phyloP scores from a whole-genome alignment of 2,797 vertebrate species.

The Acanthurus tractus region DNA sequence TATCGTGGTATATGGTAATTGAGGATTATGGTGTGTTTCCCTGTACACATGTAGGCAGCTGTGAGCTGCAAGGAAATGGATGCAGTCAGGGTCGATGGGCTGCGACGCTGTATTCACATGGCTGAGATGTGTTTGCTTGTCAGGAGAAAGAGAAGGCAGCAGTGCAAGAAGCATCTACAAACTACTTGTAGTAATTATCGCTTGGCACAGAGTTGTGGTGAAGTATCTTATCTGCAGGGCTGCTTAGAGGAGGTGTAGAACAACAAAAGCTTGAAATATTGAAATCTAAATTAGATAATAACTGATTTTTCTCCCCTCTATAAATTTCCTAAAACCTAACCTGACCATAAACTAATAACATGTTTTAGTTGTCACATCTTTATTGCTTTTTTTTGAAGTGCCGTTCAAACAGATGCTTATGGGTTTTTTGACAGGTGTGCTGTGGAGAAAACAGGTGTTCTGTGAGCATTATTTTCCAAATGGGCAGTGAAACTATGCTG shows the following conservation, averaged over 20 bases:
- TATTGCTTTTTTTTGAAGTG: slow-evolving; percentile 43
- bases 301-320: neutral
- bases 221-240: slow-evolving; percentile 2
- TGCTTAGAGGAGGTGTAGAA: neutral
- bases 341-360: slow-evolving; percentile 5
- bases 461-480: slow-evolving; percentile 34
- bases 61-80: slow-evolving; percentile 60
- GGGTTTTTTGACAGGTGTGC: slow-evolving; percentile 21
- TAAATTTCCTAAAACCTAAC: neutral
- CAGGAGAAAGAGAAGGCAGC: slow-evolving; percentile 10
- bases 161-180: slow-evolving; percentile 4
- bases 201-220: slow-evolving; percentile 11
- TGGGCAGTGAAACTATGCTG: slow-evolving; percentile 33
- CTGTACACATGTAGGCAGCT: slow-evolving; percentile 45
- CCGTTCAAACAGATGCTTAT: slow-evolving; percentile 20
- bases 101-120: slow-evolving; percentile 38
- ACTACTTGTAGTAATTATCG: slow-evolving; percentile 38
- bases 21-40: slow-evolving; percentile 60
- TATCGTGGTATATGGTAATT: slow-evolving; percentile 68
- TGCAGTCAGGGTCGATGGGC: slow-evolving; percentile 56
- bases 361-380: slow-evolving; percentile 3
- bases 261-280: neutral
- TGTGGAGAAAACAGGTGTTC: slow-evolving; percentile 61
- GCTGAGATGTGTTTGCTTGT: slow-evolving; percentile 39
- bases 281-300: neutral